phyloP scores from a whole-genome alignment of 2,113 vertebrate genomes.

The Vombatus ursinus region DNA sequence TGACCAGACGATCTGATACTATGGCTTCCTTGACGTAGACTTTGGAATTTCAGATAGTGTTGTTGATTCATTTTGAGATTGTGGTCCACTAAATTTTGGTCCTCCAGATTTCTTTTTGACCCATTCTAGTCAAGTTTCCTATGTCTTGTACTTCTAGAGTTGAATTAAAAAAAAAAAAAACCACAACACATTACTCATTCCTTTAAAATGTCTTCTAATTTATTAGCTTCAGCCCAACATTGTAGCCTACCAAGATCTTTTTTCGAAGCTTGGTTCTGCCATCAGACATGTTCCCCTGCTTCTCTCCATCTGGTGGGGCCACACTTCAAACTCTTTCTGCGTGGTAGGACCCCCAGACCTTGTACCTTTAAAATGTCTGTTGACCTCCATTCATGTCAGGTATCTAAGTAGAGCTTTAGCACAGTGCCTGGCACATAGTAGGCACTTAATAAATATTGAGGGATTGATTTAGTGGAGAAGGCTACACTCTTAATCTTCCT shows the following conservation, averaged over 20 bases:
- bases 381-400: not conserved
- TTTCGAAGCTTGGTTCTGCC: not conserved
- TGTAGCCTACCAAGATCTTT: not conserved
- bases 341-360: not conserved
- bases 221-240: not conserved
- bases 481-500: constrained; percentile 53
- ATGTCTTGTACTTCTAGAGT: not conserved
- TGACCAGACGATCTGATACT: not conserved
- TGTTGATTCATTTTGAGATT: not conserved
- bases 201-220: not conserved
- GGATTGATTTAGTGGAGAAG: constrained; percentile 54
- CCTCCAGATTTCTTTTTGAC: not conserved
- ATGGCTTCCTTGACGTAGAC: not conserved
- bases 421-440: constrained; percentile 51
- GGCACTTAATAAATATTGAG: constrained; percentile 64
- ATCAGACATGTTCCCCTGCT: not conserved
- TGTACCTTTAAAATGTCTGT: constrained; percentile 7
- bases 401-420: constrained; percentile 39
- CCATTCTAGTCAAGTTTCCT: not conserved
- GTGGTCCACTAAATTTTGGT: not conserved
- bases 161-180: not conserved
- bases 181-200: not conserved
- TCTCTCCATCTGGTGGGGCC: not conserved
- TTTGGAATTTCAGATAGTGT: not conserved
- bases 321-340: not conserved